Evolutionary conservation across 2,113 vertebrate genomes (phyloP), one percentile per base, ranked within the genome.

Genomic region (Climacteris rufus): DNA sequence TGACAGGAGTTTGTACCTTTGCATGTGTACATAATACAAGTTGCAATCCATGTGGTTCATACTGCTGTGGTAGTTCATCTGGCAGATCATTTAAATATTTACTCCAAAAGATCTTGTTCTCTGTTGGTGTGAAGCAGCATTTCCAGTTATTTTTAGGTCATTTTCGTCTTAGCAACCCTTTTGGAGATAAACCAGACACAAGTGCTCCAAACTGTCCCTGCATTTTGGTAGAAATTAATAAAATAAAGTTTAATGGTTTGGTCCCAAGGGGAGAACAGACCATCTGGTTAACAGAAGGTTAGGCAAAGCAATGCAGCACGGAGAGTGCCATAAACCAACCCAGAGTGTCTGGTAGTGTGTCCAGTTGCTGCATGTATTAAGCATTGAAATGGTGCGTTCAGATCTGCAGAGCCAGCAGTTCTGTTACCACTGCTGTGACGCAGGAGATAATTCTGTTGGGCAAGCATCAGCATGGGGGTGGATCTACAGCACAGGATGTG

Each of bases 391-490:
- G 98, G 98, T 98, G 98, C 98, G 98, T 97, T 98, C 72, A 86
- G 97, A 98, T 97, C 97, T 99, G 98, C 98, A 96, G 97, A 98
- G 97, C 97, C 97, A 98, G 98, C 98, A 97, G 97, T 98, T 98
- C 98, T 98, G 98, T 97, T 98, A 98, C 98, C 98, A 98, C 98
- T 97, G 97, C 98, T 98, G 98, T 99, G 99, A 99, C 99, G 98
- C 98, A 99, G 99, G 98, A 99, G 99, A 99, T 99, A 99, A 99
- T 98, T 99, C 99, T 99, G 99, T 98, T 98, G 98, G 98, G 98
- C 98, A 98, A 97, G 97, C 98, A 97, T 98, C 97, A 98, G 98
- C 98, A 98, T 98, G 98, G 98, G 98, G 98, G 98, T 99, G 98
- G 98, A 98, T 98, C 98, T 97, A 96, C 98, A 98, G 97, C 96